Evolutionary conservation across 1,140 invertebrate species (phyloP).

Genomic region (Orchestia grillus): DNA sequence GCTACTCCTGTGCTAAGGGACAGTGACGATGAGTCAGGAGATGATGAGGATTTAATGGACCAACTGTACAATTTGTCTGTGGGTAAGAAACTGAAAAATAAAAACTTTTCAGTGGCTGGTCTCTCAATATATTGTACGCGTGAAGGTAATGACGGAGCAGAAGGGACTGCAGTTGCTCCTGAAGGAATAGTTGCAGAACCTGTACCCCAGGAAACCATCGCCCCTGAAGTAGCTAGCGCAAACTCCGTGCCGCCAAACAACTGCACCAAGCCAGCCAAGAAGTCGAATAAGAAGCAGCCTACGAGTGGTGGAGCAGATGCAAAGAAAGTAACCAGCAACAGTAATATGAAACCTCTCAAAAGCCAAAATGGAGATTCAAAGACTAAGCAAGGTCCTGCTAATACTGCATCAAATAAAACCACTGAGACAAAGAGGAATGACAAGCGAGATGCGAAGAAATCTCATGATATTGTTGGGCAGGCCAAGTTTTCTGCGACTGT

Average conservation of each 20-base stretch:
- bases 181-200: neutral
- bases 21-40: slow-evolving; percentile 55
- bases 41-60: slow-evolving; percentile 68
- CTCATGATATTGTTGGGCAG: neutral
- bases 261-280: neutral
- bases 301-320: neutral
- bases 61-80: slow-evolving; percentile 66
- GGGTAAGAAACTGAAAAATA: slow-evolving; percentile 58
- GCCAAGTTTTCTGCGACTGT: neutral
- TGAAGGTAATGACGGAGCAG: neutral
- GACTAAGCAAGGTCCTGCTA: neutral
- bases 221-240: neutral
- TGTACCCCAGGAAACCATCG: neutral
- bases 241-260: neutral
- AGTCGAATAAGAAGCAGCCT: slow-evolving; percentile 15
- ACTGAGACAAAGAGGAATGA: slow-evolving; percentile 13
- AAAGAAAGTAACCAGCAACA: neutral
- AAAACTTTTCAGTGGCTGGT: neutral
- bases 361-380: neutral
- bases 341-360: neutral
- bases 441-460: slow-evolving; percentile 19
- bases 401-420: neutral
- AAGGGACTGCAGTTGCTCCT: neutral
- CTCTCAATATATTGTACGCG: neutral
- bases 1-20: slow-evolving; percentile 2